Evolutionary conservation across 2,113 vertebrate species (phyloP), one percentile per base, ranked within the genome.

Genomic region (Melospiza georgiana): DNA sequence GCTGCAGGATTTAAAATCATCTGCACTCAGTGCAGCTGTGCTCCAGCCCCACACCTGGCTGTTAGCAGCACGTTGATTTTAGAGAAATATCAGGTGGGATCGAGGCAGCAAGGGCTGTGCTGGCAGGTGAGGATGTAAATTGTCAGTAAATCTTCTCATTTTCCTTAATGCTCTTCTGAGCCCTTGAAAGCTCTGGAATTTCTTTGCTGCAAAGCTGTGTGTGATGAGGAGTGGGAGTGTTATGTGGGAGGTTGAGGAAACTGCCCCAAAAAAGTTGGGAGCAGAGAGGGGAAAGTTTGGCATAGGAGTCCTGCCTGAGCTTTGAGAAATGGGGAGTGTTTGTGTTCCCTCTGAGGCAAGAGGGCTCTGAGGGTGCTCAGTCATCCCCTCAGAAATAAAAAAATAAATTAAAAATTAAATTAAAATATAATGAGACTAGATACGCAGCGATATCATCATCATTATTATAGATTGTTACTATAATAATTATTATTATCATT

Each of bases 1-100:
- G 88, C 92, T 76, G 86, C 16, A 13, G 63, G 92, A 57, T 96
- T 96, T 95, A 59, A 59, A 87, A 75, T 83, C 66, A 23, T 75
- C 77, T 78, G 57, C 73, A 7, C 46, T 77, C 66, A 41, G 33
- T 21, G 16, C 10, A 6, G 31, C 10, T 6, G 2, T 30, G 4
- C 54, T 75, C 31, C 66, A 41, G 0, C 28, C 51, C 48, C 61
- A 3, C 39, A n/a, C 23, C 35, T 71, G 8, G 35, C 5, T 69
- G 52, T 18, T 10, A 27, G 37, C 1, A 54, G 43, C 71, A 3
- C 1, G 10, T 22, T 67, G 6, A 57, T 82, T 57, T 46, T n/a
- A 71, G 25, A 49, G 48, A n/a, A 68, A 46, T 15, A 17, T 1
- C 49, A 5, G 1, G 11, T 67, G 84, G 62, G 62, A 65, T 63